Conservation (phyloP, 2,797 vertebrate species). For the Mormyrus proboscirostris region DNA sequence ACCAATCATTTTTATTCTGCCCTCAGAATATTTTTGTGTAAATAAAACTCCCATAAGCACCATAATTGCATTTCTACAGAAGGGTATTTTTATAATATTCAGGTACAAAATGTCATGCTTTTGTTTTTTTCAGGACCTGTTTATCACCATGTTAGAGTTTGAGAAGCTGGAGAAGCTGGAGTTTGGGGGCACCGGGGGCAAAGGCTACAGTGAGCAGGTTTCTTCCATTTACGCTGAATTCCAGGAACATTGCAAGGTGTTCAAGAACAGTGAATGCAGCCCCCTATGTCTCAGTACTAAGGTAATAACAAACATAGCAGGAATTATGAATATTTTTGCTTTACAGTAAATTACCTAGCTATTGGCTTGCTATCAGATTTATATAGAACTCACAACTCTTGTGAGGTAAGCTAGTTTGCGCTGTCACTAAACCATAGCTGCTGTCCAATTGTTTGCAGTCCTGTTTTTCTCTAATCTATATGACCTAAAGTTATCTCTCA, state of each 20-base stretch:
- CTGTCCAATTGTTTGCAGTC: neutral
- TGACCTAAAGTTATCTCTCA: neutral
- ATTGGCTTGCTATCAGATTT: neutral
- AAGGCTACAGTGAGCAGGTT: conserved; percentile 58
- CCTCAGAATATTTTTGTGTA: neutral
- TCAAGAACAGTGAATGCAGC: conserved; percentile 54
- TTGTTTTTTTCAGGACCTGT: conserved; percentile 55
- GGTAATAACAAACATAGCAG: conserved; percentile 45
- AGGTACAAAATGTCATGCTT: neutral
- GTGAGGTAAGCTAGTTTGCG: neutral
- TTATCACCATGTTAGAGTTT: conserved; percentile 63
- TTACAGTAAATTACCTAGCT: neutral
- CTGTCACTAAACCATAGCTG: neutral
- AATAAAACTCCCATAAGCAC: neutral
- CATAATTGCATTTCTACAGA: neutral
- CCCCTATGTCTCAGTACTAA: conserved; percentile 51
- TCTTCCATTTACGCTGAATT: conserved; percentile 58
- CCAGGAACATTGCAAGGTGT: conserved; percentile 51
- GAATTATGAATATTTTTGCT: neutral
- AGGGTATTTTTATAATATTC: neutral
- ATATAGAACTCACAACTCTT: neutral
- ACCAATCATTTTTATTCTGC: neutral
- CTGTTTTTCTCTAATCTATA: neutral
- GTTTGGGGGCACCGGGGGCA: conserved; percentile 63
- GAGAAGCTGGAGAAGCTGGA: conserved; percentile 72